phyloP scores from a whole-genome alignment of 2,113 vertebrate genomes.

The Hyaena hyaena region DNA sequence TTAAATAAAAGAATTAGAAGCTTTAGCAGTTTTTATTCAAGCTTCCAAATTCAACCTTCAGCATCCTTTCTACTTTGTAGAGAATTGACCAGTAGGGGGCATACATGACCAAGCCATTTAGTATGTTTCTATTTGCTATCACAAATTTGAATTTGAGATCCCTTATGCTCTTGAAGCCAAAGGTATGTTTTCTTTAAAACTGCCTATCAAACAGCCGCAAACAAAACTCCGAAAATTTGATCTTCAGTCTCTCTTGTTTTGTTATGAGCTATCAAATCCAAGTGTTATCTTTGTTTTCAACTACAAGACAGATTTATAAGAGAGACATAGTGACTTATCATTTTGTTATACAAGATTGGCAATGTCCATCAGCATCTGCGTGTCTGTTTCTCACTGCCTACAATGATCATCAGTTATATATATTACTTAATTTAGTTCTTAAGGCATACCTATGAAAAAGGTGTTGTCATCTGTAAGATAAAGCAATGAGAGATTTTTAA shows the following conservation, averaged over 20 bases:
- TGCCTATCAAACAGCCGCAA: not conserved
- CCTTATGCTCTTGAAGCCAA: not conserved
- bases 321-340: not conserved
- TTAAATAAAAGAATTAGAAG: not conserved
- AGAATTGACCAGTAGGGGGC: constrained; percentile 70
- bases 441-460: not conserved
- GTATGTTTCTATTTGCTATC: not conserved
- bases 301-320: constrained; percentile 8
- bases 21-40: not conserved
- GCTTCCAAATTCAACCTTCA: not conserved
- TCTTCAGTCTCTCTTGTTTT: not conserved
- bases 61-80: not conserved
- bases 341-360: not conserved
- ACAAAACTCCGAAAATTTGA: not conserved
- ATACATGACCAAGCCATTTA: constrained; percentile 50
- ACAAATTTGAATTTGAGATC: constrained; percentile 23
- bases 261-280: not conserved
- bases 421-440: not conserved
- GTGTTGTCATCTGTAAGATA: not conserved
- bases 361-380: not conserved
- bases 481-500: not conserved
- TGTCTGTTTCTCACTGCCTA: not conserved
- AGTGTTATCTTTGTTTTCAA: constrained; percentile 10
- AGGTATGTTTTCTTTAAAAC: not conserved
- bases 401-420: not conserved